phyloP scores from a whole-genome alignment of 2,113 vertebrate species.

The Felis catus region F.catus_Fca126_mat1.0 CM031415.1:62722001-62722500 shows the following conservation, averaged over 20 bases:
- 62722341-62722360: background rate
- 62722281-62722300: background rate
- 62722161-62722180: background rate
- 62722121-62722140: background rate
- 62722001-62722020: conserved; percentile 19
- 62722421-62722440: background rate
- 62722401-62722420: too few relatives aligned
- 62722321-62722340: background rate
- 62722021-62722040: background rate
- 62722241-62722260: background rate
- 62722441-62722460: background rate
- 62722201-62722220: background rate
- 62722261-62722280: background rate
- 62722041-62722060: background rate
- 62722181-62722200: background rate
- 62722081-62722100: background rate
- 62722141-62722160: background rate
- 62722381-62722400: too few relatives aligned
- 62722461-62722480: background rate
- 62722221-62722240: background rate
- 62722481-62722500: background rate
- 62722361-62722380: background rate
- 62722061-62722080: too few relatives aligned
- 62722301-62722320: background rate
- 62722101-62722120: background rate